Base-by-base conservation (phyloP, 2,113 vertebrate species). In the Haemorhous mexicanus region DNA sequence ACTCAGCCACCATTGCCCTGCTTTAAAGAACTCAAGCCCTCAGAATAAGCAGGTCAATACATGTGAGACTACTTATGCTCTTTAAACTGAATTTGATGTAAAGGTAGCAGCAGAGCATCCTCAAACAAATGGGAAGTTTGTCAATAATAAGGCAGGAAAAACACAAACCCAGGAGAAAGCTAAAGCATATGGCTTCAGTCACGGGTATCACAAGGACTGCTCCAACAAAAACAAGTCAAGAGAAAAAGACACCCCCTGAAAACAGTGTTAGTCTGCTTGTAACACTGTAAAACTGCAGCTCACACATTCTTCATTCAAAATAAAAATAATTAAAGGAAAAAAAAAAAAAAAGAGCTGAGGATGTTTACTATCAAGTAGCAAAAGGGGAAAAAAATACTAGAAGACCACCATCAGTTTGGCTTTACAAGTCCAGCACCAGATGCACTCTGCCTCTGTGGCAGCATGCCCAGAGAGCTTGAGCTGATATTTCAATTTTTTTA, bases 211-310 rank as follows among this genome's bases (percentile, higher is more conserved):
- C 11, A 4, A 32, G 0, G 0, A 66, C 55, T 43, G 82, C 44
- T 64, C 50, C 75, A 73, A 43, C 9, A 53, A 50, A 79, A 93
- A 83, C n/a, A 70, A 90, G 43, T 33, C 43, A 30, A 28, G 58
- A 88, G 49, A 88, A 46, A 72, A 92, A 92, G 85, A 86, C 0
- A 0, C 15, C 63, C 68, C 58, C n/a, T 0, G 2, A 30, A 87
- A 81, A 91, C 24, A 43, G 63, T 14, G 78, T 88, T 90, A 94
- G 75, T 20, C 93, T 76, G 93, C 70, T 76, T 85, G 86, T 92
- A 85, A 90, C 93, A 72, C 93, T 72, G 28, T 6, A 46, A 46
- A 82, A 64, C 49, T 62, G 50, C 70, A 90, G 59, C 79, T 95
- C 16, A 0, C 82, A 64, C 58, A 2, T 59, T 28, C 32, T 20